Base-by-base conservation (phyloP, 1,140 invertebrate genomes). In the Drosophila dunni region DNA sequence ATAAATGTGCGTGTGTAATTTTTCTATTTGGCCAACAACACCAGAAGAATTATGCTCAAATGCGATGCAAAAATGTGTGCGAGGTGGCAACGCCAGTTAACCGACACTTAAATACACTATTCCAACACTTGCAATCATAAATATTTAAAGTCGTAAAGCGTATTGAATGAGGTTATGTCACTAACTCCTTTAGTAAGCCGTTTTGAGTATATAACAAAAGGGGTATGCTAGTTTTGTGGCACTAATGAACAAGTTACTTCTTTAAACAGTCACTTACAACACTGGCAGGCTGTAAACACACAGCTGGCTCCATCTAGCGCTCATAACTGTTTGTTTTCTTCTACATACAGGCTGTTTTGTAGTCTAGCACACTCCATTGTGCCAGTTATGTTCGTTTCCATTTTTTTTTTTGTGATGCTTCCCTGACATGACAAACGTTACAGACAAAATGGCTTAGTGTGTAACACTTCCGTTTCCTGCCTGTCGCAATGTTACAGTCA, bases 391-490 rank as follows among this genome's bases (percentile, higher is more conserved):
- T 65, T 61, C 42, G 9, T 24, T 20, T 20, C 1, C 2, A 17
- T 29, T 51, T 36, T 53, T 24, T 15, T 13, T 38, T 74, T 51
- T 24, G 40, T 54, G 40, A 48, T 54, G 64, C 56, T 57, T 44
- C 36, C 63, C 36, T 44, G 45, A 65, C 68, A 71, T 83, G 71
- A 83, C 80, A 83, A 83, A 79, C 76, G 67, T 56, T 44, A 64
- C 68, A 73, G 76, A 82, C 72, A 77, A 88, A 82, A 82, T 82
- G 79, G 79, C 82, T 86, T 81, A 81, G 75, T 73, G 78, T 86
- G 78, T 86, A 81, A 86, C 82, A 86, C 82, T 86, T 86, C 82
- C 82, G 82, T 82, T 86, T 88, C 68, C 79, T 74, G 61, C 15
- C 17, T 38, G 34, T 51, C 44, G 29, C 51, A 66, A 40, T 24